Evolutionary conservation across 2,797 vertebrate species (phyloP), one percentile per base, ranked within the genome.

Genomic region (Gymnothorax javanicus): DNA sequence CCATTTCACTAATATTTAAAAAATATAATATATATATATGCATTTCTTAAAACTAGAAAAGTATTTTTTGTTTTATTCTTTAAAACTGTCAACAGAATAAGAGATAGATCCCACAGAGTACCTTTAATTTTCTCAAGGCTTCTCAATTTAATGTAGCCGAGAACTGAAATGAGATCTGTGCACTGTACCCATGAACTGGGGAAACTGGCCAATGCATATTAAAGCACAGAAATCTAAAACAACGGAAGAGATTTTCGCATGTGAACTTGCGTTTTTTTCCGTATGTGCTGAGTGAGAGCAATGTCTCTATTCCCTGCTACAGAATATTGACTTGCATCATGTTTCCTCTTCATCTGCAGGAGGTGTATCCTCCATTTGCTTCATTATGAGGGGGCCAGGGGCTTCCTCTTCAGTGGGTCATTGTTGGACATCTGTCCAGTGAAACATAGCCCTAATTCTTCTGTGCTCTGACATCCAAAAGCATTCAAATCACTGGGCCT

Each of bases 401-500:
- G 59, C 58, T 67, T 86, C 82, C 79, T 56, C 20, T 50, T 25
- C 62, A 13, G 85, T 81, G 85, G 82, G 62, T 82, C 62, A 86
- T 86, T 54, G 75, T 81, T 50, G 59, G 85, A 86, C 85, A 86
- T 86, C 85, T 86, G 85, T 81, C 50, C 85, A 67, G 85, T 82
- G 85, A 86, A 86, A 86, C 82, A 25, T 82, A 62, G 71, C 50
- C 54, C 71, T 82, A 27, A 81, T 81, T 86, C 23, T 81, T 82
- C 77, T 79, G 60, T 82, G 77, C 59, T 25, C 23, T 13, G 33
- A 17, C 60, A 75, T 81, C 43, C 82, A 58, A 58, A n/a, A 57
- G 23, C 82, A 83, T 43, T 89, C 87, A 92, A 89, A 92, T 90
- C 83, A 89, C 62, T 27, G 56, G 83, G 79, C 27, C 79, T 85